phyloP scores from a whole-genome alignment of 2,113 vertebrate species.

The Panthera leo region DNA sequence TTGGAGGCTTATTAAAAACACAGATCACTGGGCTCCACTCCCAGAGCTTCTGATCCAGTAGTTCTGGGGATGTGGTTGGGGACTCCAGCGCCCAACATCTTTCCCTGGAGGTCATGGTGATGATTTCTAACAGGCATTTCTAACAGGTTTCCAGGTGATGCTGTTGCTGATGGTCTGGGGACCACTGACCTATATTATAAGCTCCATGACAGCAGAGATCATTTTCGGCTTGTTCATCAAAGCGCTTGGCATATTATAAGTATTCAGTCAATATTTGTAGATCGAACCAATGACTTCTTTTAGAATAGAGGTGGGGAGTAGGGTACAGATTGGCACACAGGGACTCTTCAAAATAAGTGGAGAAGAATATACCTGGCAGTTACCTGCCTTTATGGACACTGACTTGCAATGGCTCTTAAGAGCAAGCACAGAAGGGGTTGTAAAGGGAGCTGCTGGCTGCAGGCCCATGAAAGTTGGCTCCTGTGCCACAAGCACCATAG shows the following conservation, averaged over 20 bases:
- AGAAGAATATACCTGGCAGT: not conserved
- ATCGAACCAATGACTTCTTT: not conserved
- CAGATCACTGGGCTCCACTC: not conserved
- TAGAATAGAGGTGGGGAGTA: not conserved
- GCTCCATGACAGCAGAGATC: not conserved
- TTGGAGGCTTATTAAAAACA: not conserved
- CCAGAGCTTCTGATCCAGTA: not conserved
- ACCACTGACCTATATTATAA: not conserved
- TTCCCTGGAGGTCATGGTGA: not conserved
- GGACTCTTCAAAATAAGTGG: not conserved
- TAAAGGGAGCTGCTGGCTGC: not conserved
- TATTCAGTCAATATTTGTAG: not conserved
- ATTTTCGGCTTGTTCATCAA: not conserved
- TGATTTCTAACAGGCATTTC: not conserved
- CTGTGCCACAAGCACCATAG: not conserved
- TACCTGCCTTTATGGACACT: not conserved
- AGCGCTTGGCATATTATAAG: not conserved
- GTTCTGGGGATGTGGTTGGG: not conserved
- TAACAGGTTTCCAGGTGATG: not conserved
- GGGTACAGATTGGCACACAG: not conserved
- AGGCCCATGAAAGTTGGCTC: not conserved
- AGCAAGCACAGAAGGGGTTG: not conserved
- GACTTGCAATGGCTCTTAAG: not conserved
- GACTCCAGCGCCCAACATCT: not conserved
- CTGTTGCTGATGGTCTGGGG: not conserved